These are phyloP conservation scores for Mastomys natalensis DNA, from an alignment of 2,113 vertebrate genomes.

Conservation along the genomic window DNA sequence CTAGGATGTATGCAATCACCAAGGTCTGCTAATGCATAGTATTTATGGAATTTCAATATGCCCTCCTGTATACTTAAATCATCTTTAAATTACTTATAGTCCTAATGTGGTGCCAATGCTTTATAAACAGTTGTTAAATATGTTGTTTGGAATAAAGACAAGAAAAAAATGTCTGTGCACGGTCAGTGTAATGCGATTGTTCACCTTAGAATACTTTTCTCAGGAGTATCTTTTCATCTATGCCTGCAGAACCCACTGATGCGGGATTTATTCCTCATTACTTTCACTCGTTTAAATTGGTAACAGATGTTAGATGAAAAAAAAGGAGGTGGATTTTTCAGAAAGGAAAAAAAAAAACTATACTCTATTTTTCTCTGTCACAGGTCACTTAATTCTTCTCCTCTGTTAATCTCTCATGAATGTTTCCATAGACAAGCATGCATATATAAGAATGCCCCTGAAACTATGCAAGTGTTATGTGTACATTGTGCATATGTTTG, in stretches of 20 bases:
- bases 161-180: not conserved
- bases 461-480: not conserved
- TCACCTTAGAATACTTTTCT: not conserved
- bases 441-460: not conserved
- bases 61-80: not conserved
- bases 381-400: not conserved
- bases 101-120: not conserved
- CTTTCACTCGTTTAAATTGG: constrained; percentile 46
- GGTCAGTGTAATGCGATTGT: not conserved
- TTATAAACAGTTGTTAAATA: not conserved
- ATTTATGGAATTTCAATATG: not conserved
- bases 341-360: not conserved
- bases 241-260: not conserved
- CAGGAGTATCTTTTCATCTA: not conserved
- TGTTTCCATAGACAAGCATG: not conserved
- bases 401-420: not conserved
- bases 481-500: not conserved
- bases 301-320: not conserved
- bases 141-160: not conserved
- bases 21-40: not conserved
- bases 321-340: not conserved
- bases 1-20: not conserved
- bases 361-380: not conserved
- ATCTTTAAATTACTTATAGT: not conserved
- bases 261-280: not conserved